A percentile compares a stretch with the other conserved stretches of the same genome.
Conservation (phyloP, 2,888 invertebrate species). For the Sinelater perroti region DNA sequence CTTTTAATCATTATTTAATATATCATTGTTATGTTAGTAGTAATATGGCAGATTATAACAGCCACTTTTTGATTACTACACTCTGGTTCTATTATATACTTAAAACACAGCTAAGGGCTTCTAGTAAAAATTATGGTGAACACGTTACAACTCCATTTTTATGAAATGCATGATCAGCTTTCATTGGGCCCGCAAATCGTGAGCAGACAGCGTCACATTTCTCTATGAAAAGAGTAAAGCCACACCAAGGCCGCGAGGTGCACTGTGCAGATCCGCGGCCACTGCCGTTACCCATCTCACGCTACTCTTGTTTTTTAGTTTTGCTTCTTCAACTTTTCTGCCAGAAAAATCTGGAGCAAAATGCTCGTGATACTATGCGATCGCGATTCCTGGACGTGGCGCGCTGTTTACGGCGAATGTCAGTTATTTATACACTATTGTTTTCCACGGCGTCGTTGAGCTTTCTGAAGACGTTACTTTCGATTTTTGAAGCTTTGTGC, state of each 20-base stretch:
- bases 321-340: slow-evolving; percentile 20
- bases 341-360: slow-evolving; percentile 27
- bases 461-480: slow-evolving; percentile 10
- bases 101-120: too few relatives aligned
- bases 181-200: too few relatives aligned
- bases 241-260: slow-evolving; percentile 25
- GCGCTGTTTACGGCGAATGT: slow-evolving; percentile 26
- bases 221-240: slow-evolving; percentile 8
- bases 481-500: slow-evolving; percentile 9
- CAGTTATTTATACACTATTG: slow-evolving; percentile 29
- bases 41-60: too few relatives aligned
- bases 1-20: too few relatives aligned
- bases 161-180: too few relatives aligned
- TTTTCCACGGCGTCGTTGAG: slow-evolving; percentile 20
- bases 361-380: slow-evolving; percentile 29
- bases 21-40: too few relatives aligned
- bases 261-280: slow-evolving; percentile 26
- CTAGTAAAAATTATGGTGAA: too few relatives aligned
- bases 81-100: too few relatives aligned
- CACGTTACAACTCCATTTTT: too few relatives aligned
- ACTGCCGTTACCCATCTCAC: slow-evolving; percentile 31
- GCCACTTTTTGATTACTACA: too few relatives aligned
- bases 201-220: slow-evolving; percentile 1
- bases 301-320: slow-evolving; percentile 12
- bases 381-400: slow-evolving; percentile 27